A percentile compares a stretch with the other conserved stretches of the same genome.
These are phyloP conservation scores for Vombatus ursinus DNA, from an alignment of 2,113 vertebrate genomes.

Conservation along the genomic window DNA sequence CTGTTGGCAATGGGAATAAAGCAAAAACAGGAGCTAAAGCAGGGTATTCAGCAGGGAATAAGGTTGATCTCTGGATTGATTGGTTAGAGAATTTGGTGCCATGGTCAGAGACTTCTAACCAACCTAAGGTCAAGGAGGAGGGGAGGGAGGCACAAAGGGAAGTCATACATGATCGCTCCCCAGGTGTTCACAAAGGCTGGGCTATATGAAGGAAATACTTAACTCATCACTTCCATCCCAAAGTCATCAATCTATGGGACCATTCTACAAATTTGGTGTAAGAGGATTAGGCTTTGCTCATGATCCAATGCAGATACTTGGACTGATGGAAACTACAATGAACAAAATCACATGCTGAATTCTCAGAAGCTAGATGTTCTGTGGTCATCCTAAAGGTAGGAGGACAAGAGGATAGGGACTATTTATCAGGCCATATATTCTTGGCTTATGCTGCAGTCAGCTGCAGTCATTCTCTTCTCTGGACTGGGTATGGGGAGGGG, in stretches of 20 bases:
- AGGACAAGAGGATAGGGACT: not conserved
- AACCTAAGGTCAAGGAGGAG: not conserved
- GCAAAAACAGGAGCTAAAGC: constrained; percentile 75
- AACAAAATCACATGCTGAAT: not conserved
- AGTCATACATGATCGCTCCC: not conserved
- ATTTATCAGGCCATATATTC: not conserved
- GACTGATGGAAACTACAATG: not conserved
- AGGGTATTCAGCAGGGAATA: constrained; percentile 71
- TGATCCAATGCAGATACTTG: not conserved
- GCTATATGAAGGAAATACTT: not conserved
- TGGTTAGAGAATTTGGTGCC: not conserved
- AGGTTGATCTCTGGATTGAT: constrained; percentile 21
- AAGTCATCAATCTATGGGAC: not conserved
- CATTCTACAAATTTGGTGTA: not conserved
- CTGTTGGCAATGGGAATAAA: constrained; percentile 72
- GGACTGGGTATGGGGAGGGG: not conserved
- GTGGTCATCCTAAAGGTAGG: not conserved
- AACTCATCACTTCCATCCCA: too few species aligned
- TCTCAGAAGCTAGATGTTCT: not conserved
- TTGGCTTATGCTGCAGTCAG: not conserved
- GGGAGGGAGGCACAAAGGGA: not conserved
- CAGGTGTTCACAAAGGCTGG: not conserved
- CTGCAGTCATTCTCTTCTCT: not conserved
- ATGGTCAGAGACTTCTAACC: not conserved
- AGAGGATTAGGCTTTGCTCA: not conserved